Evolutionary conservation across 2,797 vertebrate genomes (phyloP).

Genomic region (Sebastes trivittatus): DNA sequence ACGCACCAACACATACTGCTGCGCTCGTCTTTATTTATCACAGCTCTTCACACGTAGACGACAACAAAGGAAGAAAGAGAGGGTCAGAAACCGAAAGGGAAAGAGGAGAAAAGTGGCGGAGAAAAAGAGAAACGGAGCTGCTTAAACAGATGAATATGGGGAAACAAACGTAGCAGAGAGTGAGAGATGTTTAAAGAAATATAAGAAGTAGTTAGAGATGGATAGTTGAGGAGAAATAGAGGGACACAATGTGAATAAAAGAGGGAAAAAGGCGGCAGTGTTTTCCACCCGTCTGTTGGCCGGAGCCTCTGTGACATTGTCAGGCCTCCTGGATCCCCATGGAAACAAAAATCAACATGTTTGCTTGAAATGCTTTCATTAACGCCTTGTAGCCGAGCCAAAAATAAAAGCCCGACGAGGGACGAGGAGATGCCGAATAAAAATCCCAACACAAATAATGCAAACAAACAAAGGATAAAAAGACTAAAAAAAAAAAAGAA

Average conservation of each 20-base stretch:
- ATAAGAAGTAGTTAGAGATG: neutral
- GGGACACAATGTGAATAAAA: slow-evolving; percentile 21
- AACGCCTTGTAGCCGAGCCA: slow-evolving; percentile 63
- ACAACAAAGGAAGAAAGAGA: slow-evolving; percentile 71
- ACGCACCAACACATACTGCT: slow-evolving; percentile 34
- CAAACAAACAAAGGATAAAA: slow-evolving; percentile 69
- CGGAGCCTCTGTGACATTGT: slow-evolving; percentile 69
- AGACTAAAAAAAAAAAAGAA: slow-evolving; percentile 38
- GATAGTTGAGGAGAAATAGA: slow-evolving; percentile 9
- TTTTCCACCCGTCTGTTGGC: slow-evolving; percentile 58
- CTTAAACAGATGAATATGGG: slow-evolving; percentile 3
- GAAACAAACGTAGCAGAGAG: neutral
- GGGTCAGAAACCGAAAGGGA: slow-evolving; percentile 22
- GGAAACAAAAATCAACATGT: slow-evolving; percentile 76
- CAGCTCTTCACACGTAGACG: slow-evolving; percentile 70
- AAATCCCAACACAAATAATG: slow-evolving; percentile 66
- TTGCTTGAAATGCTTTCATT: slow-evolving; percentile 75
- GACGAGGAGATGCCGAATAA: slow-evolving; percentile 43
- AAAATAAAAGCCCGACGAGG: slow-evolving; percentile 36
- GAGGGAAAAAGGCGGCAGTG: slow-evolving; percentile 8
- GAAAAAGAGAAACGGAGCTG: slow-evolving; percentile 42
- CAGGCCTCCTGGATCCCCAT: slow-evolving; percentile 61
- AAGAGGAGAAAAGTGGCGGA: slow-evolving; percentile 27
- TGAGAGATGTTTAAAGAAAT: neutral
- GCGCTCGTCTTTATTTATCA: slow-evolving; percentile 80